phyloP scores from a whole-genome alignment of 2,797 vertebrate species.

The Pristis pectinata region DNA sequence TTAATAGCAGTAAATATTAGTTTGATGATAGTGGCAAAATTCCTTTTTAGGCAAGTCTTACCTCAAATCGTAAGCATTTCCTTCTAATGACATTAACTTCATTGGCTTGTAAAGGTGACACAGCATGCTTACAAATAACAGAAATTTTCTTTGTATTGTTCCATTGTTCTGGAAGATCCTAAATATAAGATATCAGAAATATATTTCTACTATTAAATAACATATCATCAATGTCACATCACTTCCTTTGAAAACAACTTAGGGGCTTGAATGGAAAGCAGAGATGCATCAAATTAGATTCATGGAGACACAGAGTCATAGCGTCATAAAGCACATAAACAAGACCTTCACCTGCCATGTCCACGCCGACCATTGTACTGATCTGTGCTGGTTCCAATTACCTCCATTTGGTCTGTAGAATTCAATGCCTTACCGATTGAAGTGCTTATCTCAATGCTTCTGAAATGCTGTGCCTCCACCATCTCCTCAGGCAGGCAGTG shows the following conservation, averaged over 20 bases:
- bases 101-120: slow-evolving; percentile 53
- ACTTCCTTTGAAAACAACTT: neutral
- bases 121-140: slow-evolving; percentile 50
- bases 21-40: neutral
- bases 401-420: no score
- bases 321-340: neutral
- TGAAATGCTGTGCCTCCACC: no score
- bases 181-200: neutral
- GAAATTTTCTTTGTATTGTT: slow-evolving; percentile 57
- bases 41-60: slow-evolving; percentile 38
- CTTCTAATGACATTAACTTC: slow-evolving; percentile 51
- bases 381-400: no score
- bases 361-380: neutral
- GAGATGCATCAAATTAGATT: neutral
- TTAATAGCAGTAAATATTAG: neutral
- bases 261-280: neutral
- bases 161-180: slow-evolving; percentile 61
- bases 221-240: no score
- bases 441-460: no score
- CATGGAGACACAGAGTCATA: neutral
- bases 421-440: no score
- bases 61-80: slow-evolving; percentile 59
- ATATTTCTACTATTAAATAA: neutral
- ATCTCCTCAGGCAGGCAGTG: no score
- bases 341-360: neutral